Conservation (phyloP, 2,113 vertebrate genomes). For the Hassar affinis region DNA sequence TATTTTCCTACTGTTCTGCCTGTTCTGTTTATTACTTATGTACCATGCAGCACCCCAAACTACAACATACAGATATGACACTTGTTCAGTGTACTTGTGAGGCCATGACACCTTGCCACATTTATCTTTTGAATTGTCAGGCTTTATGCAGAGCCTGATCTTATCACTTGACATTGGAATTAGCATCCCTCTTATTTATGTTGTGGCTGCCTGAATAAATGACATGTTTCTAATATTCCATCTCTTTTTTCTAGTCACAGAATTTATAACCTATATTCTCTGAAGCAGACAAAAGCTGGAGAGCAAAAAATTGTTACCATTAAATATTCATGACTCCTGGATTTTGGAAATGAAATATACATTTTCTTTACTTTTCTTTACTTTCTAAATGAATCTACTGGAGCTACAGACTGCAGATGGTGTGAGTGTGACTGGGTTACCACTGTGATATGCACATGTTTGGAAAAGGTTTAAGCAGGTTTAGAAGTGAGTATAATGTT, state of each 20-base stretch:
- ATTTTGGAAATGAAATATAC: conserved; percentile 43
- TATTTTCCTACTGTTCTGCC: neutral
- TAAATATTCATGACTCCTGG: conserved; percentile 44
- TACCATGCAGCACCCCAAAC: conserved; percentile 16
- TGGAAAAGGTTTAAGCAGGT: neutral
- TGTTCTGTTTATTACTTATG: neutral
- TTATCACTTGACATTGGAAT: conserved; percentile 44
- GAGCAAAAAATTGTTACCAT: conserved; percentile 21
- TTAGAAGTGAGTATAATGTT: neutral
- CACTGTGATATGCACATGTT: neutral
- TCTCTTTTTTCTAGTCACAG: conserved; percentile 28
- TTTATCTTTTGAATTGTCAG: conserved; percentile 58
- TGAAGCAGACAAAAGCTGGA: conserved; percentile 3
- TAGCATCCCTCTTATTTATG: conserved; percentile 54
- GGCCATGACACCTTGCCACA: conserved; percentile 56
- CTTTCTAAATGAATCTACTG: conserved; percentile 34
- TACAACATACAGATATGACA: neutral
- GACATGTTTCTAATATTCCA: conserved; percentile 40
- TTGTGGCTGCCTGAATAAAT: conserved; percentile 50
- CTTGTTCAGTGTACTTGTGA: conserved; percentile 11
- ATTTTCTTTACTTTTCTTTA: conserved; percentile 39
- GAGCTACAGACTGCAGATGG: neutral
- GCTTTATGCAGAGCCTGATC: conserved; percentile 47
- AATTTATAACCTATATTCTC: neutral
- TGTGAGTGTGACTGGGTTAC: conserved; percentile 10